Conservation (phyloP, 2,888 invertebrate species). For the Polietes domitor region DNA sequence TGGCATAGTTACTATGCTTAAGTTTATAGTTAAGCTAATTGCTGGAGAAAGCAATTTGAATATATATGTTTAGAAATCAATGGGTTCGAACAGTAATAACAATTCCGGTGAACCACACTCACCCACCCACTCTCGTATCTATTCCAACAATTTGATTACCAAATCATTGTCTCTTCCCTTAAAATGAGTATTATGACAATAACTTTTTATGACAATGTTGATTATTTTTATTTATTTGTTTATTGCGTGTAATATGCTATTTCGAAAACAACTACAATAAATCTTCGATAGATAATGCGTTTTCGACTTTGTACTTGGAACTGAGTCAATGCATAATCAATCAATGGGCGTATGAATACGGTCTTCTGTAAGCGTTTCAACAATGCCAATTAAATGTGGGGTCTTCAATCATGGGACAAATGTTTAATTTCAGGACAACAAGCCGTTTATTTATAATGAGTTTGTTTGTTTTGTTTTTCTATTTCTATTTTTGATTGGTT, state of each 20-base stretch:
- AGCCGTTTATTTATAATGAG: not conserved
- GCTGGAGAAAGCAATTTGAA: not conserved
- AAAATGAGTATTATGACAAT: too few species aligned
- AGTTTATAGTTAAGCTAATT: not conserved
- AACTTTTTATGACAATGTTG: too few species aligned
- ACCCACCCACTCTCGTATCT: too few species aligned
- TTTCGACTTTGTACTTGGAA: conserved; percentile 20
- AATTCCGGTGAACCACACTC: too few species aligned
- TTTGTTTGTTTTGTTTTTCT: not conserved
- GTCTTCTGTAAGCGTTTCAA: not conserved
- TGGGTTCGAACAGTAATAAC: not conserved
- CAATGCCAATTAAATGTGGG: conserved; percentile 4
- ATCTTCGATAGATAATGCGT: conserved; percentile 16
- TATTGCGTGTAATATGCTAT: not conserved
- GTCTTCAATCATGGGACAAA: not conserved
- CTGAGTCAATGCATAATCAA: conserved; percentile 15
- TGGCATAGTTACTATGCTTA: not conserved
- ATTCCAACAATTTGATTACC: too few species aligned
- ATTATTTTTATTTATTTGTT: too few species aligned
- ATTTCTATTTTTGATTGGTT: not conserved
- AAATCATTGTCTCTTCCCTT: too few species aligned
- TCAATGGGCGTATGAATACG: not conserved
- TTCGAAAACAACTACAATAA: conserved; percentile 21
- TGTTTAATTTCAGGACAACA: not conserved
- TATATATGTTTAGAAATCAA: not conserved